Evolutionary conservation across 1,140 invertebrate species (phyloP), one percentile per base, ranked within the genome.

Genomic region (Antheraea mylitta): DNA sequence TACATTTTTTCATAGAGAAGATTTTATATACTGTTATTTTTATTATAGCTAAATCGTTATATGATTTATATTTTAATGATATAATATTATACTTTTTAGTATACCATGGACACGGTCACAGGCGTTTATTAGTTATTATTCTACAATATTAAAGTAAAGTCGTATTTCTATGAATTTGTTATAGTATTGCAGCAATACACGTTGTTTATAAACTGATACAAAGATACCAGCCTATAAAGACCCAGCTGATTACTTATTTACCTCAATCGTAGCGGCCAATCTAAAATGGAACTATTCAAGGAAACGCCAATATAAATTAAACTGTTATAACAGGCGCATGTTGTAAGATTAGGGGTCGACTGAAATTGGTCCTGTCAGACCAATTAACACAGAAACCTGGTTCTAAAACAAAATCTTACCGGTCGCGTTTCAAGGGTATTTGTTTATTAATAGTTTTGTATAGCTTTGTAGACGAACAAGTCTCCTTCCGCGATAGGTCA

Each of bases 371-470:
- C 6, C 1, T 16, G 5, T 13, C 11, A 13, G 45, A 53, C 45
- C 45, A 53, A 53, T 53, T 53, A 53, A 53, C 45, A 53, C 45
- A 53, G 45, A 53, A 53, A 53, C 45, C 45, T 53, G 16, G 45
- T 53, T 53, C 16, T 16, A 53, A 53, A 16, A 53, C 45, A 53
- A 53, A 53, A 16, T 53, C 45, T 53, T 53, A 53, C 45, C 45
- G 45, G 45, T 53, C 45, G 45, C 16, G 45, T 53, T 13, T 53
- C 45, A 53, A 53, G 45, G 45, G 45, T 53, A 16, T n/a, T 53
- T 53, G 45, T 53, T n/a, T 53, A 53, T 53, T 53, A 53, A 53
- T 53, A 53, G 11, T 13, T n/a, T 53, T 13, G 11, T 53, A 13
- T 53, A 53, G 16, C 5, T 53, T 16, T 16, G 45, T 53, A n/a